phyloP scores from a whole-genome alignment of 2,888 invertebrate genomes.

The Dolomedes plantarius region DNA sequence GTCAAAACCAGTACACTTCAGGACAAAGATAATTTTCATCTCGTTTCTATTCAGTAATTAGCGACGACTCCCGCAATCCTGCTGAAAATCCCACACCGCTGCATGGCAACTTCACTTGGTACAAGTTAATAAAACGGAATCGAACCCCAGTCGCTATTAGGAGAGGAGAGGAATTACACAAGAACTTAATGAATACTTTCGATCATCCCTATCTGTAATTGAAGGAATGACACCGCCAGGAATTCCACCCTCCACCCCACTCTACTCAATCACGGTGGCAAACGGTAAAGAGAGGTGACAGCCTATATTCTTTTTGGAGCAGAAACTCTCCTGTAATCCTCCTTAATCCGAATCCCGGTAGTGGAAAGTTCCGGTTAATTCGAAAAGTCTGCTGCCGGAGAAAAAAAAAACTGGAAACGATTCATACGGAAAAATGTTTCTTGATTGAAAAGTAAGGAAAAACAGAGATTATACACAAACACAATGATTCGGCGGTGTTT shows the following conservation, averaged over 20 bases:
- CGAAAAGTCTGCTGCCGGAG: background rate
- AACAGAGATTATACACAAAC: background rate
- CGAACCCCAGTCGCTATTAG: slow-evolving; percentile 2
- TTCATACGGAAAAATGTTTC: background rate
- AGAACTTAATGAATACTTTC: slow-evolving; percentile 51
- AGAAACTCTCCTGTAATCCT: background rate
- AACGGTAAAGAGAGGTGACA: slow-evolving; percentile 5
- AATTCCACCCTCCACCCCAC: background rate
- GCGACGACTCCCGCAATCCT: too few species aligned
- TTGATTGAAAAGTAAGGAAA: background rate
- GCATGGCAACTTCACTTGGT: background rate
- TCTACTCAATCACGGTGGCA: slow-evolving; percentile 1
- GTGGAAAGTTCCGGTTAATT: slow-evolving; percentile 14
- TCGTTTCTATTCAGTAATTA: too few species aligned
- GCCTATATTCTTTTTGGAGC: background rate
- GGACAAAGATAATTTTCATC: too few species aligned
- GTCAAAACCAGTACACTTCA: too few species aligned
- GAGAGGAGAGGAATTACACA: slow-evolving; percentile 37
- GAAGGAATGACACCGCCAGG: slow-evolving; percentile 45
- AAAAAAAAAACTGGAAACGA: background rate
- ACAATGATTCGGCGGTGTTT: background rate
- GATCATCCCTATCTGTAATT: slow-evolving; percentile 41
- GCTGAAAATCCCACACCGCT: background rate
- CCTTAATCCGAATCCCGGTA: slow-evolving; percentile 12
- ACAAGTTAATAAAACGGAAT: background rate